These are phyloP conservation scores for Papilio polyxenes DNA, from an alignment of 1,140 invertebrate species.

Conservation along the genomic window DNA sequence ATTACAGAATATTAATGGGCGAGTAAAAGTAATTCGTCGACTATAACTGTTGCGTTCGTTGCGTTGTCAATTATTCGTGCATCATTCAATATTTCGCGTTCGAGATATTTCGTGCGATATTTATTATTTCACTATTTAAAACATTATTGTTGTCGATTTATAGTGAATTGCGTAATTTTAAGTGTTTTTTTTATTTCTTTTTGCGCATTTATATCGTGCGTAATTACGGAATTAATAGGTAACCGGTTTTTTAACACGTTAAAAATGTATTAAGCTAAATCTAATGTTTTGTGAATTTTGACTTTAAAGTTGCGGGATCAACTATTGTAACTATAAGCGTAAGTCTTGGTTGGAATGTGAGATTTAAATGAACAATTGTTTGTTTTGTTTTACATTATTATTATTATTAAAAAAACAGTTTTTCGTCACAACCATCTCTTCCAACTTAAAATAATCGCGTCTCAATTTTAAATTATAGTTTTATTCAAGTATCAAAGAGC, in stretches of 20 bases:
- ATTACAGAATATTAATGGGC: conserved; percentile 32
- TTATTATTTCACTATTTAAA: conserved; percentile 37
- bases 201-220: conserved; percentile 6
- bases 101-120: conserved; percentile 41
- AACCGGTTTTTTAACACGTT: not conserved
- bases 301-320: not conserved
- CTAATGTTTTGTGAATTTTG: not conserved
- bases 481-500: too few species aligned
- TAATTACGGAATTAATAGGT: not conserved
- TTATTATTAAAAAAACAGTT: too few species aligned
- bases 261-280: not conserved
- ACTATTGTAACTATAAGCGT: not conserved
- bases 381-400: too few species aligned
- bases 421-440: too few species aligned
- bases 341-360: not conserved
- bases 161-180: conserved; percentile 24
- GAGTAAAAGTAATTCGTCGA: conserved; percentile 53
- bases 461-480: too few species aligned
- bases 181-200: not conserved
- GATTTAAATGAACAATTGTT: too few species aligned
- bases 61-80: conserved; percentile 59
- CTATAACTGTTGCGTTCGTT: conserved; percentile 46
- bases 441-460: too few species aligned
- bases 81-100: conserved; percentile 51
- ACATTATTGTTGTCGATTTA: not conserved